phyloP scores from a whole-genome alignment of 2,113 vertebrate species.

The Albula glossodonta region DNA sequence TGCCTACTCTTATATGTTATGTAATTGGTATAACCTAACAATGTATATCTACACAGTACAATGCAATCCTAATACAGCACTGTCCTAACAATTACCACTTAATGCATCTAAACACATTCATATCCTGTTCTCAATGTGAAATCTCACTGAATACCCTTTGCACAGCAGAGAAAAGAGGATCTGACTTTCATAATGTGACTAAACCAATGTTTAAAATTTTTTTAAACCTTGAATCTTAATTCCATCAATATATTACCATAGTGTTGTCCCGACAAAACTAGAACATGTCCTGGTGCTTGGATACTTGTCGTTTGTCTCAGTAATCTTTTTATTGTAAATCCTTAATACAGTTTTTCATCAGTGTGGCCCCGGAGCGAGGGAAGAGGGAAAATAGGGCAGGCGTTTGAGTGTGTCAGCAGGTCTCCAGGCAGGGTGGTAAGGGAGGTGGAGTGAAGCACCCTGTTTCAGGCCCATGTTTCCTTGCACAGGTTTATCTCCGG shows the following conservation, averaged over 20 bases:
- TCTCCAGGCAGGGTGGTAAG: background rate
- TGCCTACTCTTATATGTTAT: too few relatives aligned
- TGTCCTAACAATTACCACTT: background rate
- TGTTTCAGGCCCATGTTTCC: slow-evolving; percentile 50
- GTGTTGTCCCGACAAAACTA: background rate
- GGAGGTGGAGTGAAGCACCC: background rate
- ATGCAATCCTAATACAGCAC: too few relatives aligned
- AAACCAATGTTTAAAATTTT: background rate
- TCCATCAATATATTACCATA: background rate
- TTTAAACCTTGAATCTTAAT: background rate
- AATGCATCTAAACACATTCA: background rate
- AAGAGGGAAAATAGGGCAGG: slow-evolving; percentile 1
- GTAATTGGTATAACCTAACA: too few relatives aligned
- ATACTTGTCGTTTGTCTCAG: background rate
- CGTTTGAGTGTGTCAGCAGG: background rate
- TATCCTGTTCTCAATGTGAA: background rate
- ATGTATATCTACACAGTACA: too few relatives aligned
- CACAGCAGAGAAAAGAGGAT: background rate
- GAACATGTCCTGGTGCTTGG: too few relatives aligned
- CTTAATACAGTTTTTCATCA: slow-evolving; percentile 12
- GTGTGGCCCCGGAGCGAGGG: background rate
- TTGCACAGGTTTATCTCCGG: slow-evolving; percentile 65
- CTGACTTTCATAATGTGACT: background rate
- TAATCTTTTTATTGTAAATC: background rate
- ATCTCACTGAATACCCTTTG: background rate